Conservation (phyloP, 2,113 vertebrate species). For the Otus sunia region DNA sequence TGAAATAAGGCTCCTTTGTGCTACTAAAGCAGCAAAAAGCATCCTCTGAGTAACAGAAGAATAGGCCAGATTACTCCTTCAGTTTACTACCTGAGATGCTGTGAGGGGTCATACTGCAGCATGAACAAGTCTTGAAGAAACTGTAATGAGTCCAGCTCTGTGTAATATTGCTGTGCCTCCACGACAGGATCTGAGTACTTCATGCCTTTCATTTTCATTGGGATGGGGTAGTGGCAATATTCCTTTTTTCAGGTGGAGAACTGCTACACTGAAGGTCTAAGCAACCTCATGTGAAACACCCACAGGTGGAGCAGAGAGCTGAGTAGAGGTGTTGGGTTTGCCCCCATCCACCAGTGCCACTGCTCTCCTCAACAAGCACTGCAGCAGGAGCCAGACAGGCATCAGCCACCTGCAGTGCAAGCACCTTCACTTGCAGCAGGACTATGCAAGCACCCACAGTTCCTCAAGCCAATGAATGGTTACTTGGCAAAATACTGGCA, state of each 20-base stretch:
- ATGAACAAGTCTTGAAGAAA: background rate
- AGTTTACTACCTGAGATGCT: background rate
- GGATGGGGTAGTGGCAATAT: background rate
- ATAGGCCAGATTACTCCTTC: background rate
- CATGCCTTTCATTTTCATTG: background rate
- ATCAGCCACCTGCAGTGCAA: background rate
- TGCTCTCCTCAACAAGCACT: rapidly evolving
- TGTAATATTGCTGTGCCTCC: background rate
- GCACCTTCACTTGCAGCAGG: background rate
- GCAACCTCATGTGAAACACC: background rate
- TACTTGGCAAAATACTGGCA: background rate
- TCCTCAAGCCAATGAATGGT: background rate
- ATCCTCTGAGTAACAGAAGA: background rate
- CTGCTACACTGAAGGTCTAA: background rate
- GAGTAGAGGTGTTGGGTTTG: background rate
- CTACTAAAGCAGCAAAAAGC: background rate
- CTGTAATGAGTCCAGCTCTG: background rate
- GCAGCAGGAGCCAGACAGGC: background rate
- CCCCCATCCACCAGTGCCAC: too few species aligned
- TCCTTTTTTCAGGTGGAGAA: background rate
- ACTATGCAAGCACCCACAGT: background rate
- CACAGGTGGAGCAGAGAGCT: background rate
- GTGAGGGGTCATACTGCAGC: background rate
- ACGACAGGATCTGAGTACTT: background rate
- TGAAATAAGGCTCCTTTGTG: background rate